Evolutionary conservation across 2,797 vertebrate genomes (phyloP).

Genomic region (Urocyon cinereoargenteus): DNA sequence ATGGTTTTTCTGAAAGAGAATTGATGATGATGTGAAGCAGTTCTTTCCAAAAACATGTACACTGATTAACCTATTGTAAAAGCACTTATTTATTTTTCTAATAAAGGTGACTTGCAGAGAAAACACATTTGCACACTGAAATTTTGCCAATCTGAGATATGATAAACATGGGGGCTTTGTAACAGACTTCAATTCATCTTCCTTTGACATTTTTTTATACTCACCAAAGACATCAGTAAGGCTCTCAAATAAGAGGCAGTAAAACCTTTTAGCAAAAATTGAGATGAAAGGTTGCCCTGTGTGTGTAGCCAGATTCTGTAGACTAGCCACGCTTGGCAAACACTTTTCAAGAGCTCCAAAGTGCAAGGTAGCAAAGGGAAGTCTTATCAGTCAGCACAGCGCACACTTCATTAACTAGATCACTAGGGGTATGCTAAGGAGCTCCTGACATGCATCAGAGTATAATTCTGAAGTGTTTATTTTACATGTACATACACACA

Average conservation of each 20-base stretch:
- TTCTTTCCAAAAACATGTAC: background rate
- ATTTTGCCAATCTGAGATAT: background rate
- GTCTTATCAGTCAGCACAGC: background rate
- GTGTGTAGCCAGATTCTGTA: background rate
- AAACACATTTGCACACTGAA: background rate
- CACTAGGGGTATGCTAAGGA: background rate
- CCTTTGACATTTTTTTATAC: background rate
- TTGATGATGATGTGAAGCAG: background rate
- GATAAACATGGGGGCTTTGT: background rate
- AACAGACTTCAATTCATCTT: background rate
- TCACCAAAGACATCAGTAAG: background rate
- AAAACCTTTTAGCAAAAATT: slow-evolving; percentile 66
- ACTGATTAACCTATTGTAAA: background rate
- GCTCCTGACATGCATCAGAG: background rate
- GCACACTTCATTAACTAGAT: slow-evolving; percentile 14
- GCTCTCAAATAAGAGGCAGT: background rate
- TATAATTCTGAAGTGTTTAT: background rate
- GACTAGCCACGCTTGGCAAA: background rate
- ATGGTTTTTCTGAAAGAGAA: background rate
- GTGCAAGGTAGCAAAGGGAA: slow-evolving; percentile 51
- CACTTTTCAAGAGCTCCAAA: slow-evolving; percentile 64
- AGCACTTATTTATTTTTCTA: background rate
- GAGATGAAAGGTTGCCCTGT: slow-evolving; percentile 19
- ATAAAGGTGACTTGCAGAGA: background rate
- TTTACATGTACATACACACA: background rate